Evolutionary conservation across 2,113 vertebrate genomes (phyloP).

Genomic region (Origma solitaria): DNA sequence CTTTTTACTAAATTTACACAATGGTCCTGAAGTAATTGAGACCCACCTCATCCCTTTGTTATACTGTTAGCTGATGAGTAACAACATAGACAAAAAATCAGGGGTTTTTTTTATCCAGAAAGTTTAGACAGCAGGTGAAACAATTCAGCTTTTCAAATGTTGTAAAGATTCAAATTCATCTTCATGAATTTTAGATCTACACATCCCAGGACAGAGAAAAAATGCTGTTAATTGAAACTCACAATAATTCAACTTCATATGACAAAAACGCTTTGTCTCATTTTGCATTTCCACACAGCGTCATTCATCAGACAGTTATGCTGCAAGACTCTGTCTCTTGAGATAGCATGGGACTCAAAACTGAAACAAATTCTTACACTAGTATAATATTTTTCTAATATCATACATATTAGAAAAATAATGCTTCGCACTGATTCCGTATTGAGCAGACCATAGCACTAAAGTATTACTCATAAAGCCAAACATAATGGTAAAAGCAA

Average conservation of each 20-base stretch:
- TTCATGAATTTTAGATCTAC: constrained; percentile 1
- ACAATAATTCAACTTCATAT: background rate
- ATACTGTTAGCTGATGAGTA: background rate
- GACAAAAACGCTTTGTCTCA: background rate
- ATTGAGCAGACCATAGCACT: background rate
- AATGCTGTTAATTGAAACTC: constrained; percentile 4
- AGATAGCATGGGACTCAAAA: background rate
- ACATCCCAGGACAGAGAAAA: background rate
- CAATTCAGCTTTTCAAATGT: background rate
- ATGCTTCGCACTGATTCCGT: background rate
- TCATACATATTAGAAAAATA: background rate
- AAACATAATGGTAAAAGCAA: constrained; percentile 41
- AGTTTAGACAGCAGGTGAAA: constrained; percentile 1
- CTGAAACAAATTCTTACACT: constrained; percentile 24
- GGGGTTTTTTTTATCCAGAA: background rate
- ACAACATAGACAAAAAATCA: background rate
- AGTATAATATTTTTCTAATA: no score
- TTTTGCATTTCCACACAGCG: background rate
- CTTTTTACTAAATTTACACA: constrained; percentile 22
- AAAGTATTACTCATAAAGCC: constrained; percentile 22
- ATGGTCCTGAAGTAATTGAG: background rate
- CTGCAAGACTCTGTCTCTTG: background rate
- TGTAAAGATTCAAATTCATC: background rate
- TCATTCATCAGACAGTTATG: background rate
- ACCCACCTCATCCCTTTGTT: background rate